Evolutionary conservation across 2,113 vertebrate species (phyloP).

Genomic region (Lipophrys pholis): DNA sequence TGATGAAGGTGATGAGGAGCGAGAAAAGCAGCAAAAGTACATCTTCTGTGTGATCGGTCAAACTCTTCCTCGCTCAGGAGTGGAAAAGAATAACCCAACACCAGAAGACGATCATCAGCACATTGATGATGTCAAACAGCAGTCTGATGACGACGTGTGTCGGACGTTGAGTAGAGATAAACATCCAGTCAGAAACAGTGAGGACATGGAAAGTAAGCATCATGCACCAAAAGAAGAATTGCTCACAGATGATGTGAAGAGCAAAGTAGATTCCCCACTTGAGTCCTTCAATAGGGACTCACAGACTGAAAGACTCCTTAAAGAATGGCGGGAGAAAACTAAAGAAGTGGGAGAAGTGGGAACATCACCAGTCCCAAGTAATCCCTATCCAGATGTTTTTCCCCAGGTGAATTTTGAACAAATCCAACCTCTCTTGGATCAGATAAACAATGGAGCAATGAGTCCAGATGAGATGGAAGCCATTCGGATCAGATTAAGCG

Average conservation of each 20-base stretch:
- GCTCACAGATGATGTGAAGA: not conserved
- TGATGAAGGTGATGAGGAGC: constrained; percentile 4
- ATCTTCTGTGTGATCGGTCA: constrained; percentile 69
- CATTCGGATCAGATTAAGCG: constrained; percentile 66
- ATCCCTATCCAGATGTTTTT: constrained; percentile 25
- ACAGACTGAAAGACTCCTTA: constrained; percentile 72
- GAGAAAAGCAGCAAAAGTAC: constrained; percentile 36
- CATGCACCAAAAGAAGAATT: not conserved
- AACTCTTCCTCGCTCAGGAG: constrained; percentile 54
- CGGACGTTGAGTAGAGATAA: constrained; percentile 7
- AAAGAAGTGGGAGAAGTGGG: not conserved
- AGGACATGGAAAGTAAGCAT: constrained; percentile 9
- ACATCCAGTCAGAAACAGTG: not conserved
- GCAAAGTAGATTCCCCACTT: constrained; percentile 34
- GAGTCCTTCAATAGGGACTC: constrained; percentile 57
- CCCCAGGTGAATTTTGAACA: constrained; percentile 24
- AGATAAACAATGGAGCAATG: constrained; percentile 30
- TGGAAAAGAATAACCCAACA: constrained; percentile 31
- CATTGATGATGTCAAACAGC: constrained; percentile 21
- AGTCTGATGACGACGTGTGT: constrained; percentile 23
- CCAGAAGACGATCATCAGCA: constrained; percentile 12
- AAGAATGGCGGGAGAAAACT: constrained; percentile 67
- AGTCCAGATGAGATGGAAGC: constrained; percentile 72
- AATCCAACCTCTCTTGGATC: constrained; percentile 49
- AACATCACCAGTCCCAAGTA: not conserved